A percentile compares a stretch with the other conserved stretches of the same genome.
phyloP scores from a whole-genome alignment of 1,140 invertebrate genomes.

The Drosophila sp. region DNA sequence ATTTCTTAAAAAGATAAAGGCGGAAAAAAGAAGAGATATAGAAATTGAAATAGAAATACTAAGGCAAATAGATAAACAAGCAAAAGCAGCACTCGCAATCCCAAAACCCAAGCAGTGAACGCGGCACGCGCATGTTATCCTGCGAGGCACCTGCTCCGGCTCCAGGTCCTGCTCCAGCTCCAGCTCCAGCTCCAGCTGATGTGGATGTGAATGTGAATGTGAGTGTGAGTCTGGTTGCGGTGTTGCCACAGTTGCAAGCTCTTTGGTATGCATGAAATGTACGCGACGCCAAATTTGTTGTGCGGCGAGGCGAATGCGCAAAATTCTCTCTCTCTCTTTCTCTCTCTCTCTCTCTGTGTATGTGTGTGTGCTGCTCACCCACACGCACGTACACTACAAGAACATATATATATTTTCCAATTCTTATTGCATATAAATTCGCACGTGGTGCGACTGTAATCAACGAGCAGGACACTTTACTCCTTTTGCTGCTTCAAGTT shows the following conservation, averaged over 20 bases:
- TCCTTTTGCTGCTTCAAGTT: not conserved
- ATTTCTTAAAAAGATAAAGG: conserved; percentile 67
- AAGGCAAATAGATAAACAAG: conserved; percentile 81
- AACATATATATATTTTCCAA: conserved; percentile 76
- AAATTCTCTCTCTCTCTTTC: conserved; percentile 48
- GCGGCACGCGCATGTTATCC: conserved; percentile 73
- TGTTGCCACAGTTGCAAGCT: conserved; percentile 47
- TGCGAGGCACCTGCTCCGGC: conserved; percentile 72
- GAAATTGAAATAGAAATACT: conserved; percentile 28
- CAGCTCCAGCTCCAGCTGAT: conserved; percentile 25
- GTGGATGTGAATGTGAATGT: no score
- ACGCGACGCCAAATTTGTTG: conserved; percentile 81
- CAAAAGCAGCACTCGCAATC: conserved; percentile 36
- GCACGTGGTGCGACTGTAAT: conserved; percentile 82
- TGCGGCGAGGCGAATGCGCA: conserved; percentile 82
- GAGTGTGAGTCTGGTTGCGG: not conserved
- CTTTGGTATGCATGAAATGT: conserved; percentile 83
- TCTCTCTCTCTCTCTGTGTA: conserved; percentile 10
- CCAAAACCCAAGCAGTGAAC: conserved; percentile 23
- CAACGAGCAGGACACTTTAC: conserved; percentile 75
- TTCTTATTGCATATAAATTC: conserved; percentile 83
- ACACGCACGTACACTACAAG: conserved; percentile 40
- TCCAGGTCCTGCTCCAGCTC: conserved; percentile 32
- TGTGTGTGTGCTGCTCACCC: conserved; percentile 25
- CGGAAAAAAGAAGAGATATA: conserved; percentile 2